Percentiles rank a stretch among this genome's conserved stretches.
These are phyloP conservation scores for Vandiemenella viatica DNA, from an alignment of 2,888 invertebrate genomes.

Conservation along the genomic window DNA sequence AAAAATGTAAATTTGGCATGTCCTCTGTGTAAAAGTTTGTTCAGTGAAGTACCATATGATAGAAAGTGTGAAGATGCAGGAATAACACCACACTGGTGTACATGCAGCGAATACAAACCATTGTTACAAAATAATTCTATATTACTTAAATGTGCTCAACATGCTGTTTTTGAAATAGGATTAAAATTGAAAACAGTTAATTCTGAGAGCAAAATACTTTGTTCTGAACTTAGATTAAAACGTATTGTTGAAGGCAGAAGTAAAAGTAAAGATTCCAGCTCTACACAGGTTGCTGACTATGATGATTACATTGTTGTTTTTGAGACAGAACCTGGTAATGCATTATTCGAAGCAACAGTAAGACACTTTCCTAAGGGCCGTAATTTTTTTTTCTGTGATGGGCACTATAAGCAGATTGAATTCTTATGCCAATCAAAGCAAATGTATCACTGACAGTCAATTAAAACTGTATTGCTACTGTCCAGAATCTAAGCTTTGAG, in stretches of 20 bases:
- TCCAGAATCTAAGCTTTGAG: too few relatives aligned
- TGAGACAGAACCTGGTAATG: constrained; percentile 48
- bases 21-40: constrained; percentile 47
- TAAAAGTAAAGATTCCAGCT: too few relatives aligned
- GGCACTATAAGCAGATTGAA: constrained; percentile 46
- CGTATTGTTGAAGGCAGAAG: constrained; percentile 34
- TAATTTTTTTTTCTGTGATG: too few relatives aligned
- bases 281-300: constrained; percentile 22
- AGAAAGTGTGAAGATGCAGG: constrained; percentile 53
- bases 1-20: constrained; percentile 27
- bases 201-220: constrained; percentile 25
- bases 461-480: constrained; percentile 45
- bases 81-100: constrained; percentile 61
- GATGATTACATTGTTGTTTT: constrained; percentile 50
- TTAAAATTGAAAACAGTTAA: constrained; percentile 21
- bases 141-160: constrained; percentile 36
- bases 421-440: constrained; percentile 33
- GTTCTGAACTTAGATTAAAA: constrained; percentile 37
- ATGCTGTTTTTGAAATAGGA: constrained; percentile 32
- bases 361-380: constrained; percentile 19
- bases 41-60: constrained; percentile 38
- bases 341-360: constrained; percentile 55
- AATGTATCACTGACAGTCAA: constrained; percentile 34
- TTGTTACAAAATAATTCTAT: constrained; percentile 30
- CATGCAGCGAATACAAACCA: constrained; percentile 45